Evolutionary conservation across 2,797 vertebrate genomes (phyloP).

Genomic region (Pseudomugil gertrudae): DNA sequence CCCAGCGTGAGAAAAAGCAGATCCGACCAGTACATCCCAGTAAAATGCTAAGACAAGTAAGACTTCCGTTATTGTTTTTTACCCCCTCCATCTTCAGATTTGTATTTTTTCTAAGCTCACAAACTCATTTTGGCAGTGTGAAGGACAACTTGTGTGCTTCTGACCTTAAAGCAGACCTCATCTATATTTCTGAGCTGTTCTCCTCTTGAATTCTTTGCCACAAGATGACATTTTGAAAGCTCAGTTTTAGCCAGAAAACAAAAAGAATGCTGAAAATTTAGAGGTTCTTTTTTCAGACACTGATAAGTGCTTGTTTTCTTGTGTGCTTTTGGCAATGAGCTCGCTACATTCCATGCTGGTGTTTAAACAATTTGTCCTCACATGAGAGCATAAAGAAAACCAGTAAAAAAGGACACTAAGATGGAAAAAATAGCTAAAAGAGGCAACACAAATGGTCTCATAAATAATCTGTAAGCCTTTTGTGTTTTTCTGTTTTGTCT

Average conservation of each 20-base stretch:
- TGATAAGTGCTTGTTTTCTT: slow-evolving; percentile 77
- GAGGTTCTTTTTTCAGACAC: slow-evolving; percentile 69
- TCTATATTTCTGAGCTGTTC: slow-evolving; percentile 57
- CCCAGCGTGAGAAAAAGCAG: slow-evolving; percentile 68
- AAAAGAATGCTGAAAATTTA: slow-evolving; percentile 78
- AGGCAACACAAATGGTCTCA: background rate
- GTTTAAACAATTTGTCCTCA: slow-evolving; percentile 46
- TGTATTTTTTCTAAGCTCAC: slow-evolving; percentile 60
- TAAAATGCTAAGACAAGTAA: slow-evolving; percentile 43
- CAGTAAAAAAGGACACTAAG: background rate
- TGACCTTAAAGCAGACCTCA: slow-evolving; percentile 52
- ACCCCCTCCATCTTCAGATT: slow-evolving; percentile 21
- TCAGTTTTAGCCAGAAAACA: slow-evolving; percentile 73
- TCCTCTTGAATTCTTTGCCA: slow-evolving; percentile 67
- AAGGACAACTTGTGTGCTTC: slow-evolving; percentile 39
- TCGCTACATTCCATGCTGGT: slow-evolving; percentile 60
- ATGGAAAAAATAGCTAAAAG: background rate
- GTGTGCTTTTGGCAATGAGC: slow-evolving; percentile 53
- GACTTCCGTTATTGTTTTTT: slow-evolving; percentile 33
- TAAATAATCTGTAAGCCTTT: background rate
- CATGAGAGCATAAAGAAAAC: background rate
- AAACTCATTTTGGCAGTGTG: slow-evolving; percentile 40
- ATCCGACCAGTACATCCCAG: slow-evolving; percentile 49
- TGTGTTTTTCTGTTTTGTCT: no score
- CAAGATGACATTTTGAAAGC: slow-evolving; percentile 67